These are phyloP conservation scores for Chaetodon trifasciatus DNA, from an alignment of 2,797 vertebrate genomes.

Conservation along the genomic window DNA sequence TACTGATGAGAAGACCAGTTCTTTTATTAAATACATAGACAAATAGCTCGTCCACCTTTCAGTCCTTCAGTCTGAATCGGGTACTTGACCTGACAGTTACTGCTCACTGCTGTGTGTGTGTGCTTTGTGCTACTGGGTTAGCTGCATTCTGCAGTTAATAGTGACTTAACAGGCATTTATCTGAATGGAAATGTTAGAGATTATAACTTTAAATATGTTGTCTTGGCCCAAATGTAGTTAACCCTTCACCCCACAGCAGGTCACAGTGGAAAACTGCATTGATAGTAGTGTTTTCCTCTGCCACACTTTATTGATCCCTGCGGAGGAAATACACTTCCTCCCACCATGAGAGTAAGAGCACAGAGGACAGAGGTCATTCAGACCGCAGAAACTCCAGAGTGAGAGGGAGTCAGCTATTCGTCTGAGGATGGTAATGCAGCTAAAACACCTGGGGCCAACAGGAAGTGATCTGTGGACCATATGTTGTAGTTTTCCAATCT, in stretches of 20 bases:
- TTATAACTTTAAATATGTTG: not conserved
- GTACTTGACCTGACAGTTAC: too few relatives aligned
- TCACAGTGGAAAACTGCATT: slow-evolving; percentile 23
- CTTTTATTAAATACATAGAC: too few relatives aligned
- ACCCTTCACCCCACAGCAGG: slow-evolving; percentile 13
- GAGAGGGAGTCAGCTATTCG: slow-evolving; percentile 25
- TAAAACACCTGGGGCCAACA: slow-evolving; percentile 11
- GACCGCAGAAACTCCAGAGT: slow-evolving; percentile 7
- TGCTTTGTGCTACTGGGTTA: too few relatives aligned
- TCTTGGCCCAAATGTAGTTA: not conserved
- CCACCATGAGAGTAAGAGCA: not conserved
- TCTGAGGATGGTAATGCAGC: not conserved
- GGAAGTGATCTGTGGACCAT: slow-evolving; percentile 31
- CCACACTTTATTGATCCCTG: slow-evolving; percentile 54
- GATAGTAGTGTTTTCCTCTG: not conserved
- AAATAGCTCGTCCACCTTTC: too few relatives aligned
- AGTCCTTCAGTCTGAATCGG: too few relatives aligned
- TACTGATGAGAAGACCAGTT: too few relatives aligned
- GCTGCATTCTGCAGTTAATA: too few relatives aligned
- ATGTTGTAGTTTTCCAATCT: not conserved
- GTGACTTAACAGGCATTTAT: too few relatives aligned
- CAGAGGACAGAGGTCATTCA: slow-evolving; percentile 12
- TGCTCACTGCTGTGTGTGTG: too few relatives aligned
- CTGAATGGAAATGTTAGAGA: too few relatives aligned
- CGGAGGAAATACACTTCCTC: slow-evolving; percentile 35